Evolutionary conservation across 2,797 vertebrate species (phyloP), one percentile per base, ranked within the genome.

Genomic region (Pangasius krempfi): DNA sequence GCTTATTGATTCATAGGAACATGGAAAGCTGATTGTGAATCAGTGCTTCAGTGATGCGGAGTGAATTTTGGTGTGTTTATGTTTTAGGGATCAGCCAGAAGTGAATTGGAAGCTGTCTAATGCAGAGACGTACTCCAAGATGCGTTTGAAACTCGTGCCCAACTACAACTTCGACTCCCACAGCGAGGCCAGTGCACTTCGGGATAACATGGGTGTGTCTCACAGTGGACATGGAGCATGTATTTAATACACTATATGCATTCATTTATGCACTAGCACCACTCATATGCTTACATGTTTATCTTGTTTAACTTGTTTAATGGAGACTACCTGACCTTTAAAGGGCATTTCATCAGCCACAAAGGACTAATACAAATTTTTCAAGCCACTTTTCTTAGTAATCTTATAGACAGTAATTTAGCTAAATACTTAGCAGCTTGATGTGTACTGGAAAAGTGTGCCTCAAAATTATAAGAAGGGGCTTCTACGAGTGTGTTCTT

Each of bases 131-230:
- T 99, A 99, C 91, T 99, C 98, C 4, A 96, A 98, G 79, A 99
- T 99, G 99, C 96, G 99, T 56, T 95, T 99, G 70, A 99, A 99
- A 92, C 95, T 99, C 80, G 97, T 99, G 50, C 98, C 98, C 91
- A 98, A 99, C 94, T 96, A 97, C 92, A 96, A 95, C 90, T 97
- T 97, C 0, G 97, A 98, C 92, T 89, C 96, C 6, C 98, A 99
- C 92, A 70, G 84, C 62, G 99, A 99, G 89, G 98, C 99, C 93
- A 99, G 98, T 0, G 99, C 99, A 27, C 95, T 97, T 0, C 94
- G 99, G 1, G 99, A 99, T 95, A 99, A 99, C 90, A 96, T 98
- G 92, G 99, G 99, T 99, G 92, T 90, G 96, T 89, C 22, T 73
- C 12, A 20, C 56, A 76, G 6, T 56, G 54, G 54, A 18, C 5